Evolutionary conservation across 37 sponge, comb jelly and placozoan species (phyloP).

Genomic region (Axinella damicornis): DNA sequence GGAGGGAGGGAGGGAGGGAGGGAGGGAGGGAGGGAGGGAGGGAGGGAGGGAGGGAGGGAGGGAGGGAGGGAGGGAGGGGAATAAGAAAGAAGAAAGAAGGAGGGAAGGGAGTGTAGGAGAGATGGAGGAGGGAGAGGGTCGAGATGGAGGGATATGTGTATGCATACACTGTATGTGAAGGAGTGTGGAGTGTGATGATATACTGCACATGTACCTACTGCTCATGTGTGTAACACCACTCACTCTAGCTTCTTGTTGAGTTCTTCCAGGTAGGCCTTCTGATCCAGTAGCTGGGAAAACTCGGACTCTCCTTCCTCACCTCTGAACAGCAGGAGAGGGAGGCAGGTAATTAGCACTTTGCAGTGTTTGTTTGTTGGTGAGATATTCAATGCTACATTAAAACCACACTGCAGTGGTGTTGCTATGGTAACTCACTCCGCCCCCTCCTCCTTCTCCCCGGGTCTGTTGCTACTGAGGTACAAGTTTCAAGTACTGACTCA

Average conservation of each 20-base stretch:
- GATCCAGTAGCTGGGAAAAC: slow-evolving; percentile 85
- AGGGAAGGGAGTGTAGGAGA: neutral
- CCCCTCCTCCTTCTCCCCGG: too few species aligned
- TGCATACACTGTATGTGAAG: neutral
- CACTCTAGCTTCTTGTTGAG: slow-evolving; percentile 88
- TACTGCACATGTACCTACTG: too few species aligned
- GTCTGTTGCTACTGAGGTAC: too few species aligned
- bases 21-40: neutral
- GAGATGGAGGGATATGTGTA: neutral
- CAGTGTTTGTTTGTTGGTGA: too few species aligned
- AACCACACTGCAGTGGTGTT: too few species aligned
- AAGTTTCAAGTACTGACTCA: slow-evolving; percentile 87
- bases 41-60: neutral
- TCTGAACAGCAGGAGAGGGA: too few species aligned
- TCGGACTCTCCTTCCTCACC: slow-evolving; percentile 16
- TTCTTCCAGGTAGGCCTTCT: slow-evolving; percentile 98
- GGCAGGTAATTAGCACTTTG: too few species aligned
- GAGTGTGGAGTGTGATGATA: too few species aligned
- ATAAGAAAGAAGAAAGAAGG: neutral
- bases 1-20: too few species aligned
- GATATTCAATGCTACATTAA: too few species aligned
- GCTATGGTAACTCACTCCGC: neutral
- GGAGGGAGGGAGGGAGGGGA: neutral
- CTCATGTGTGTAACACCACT: too few species aligned
- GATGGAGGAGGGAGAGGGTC: neutral